Evolutionary conservation across 2,888 invertebrate genomes (phyloP), one percentile per base, ranked within the genome.

Genomic region (Drosophila crucigera): DNA sequence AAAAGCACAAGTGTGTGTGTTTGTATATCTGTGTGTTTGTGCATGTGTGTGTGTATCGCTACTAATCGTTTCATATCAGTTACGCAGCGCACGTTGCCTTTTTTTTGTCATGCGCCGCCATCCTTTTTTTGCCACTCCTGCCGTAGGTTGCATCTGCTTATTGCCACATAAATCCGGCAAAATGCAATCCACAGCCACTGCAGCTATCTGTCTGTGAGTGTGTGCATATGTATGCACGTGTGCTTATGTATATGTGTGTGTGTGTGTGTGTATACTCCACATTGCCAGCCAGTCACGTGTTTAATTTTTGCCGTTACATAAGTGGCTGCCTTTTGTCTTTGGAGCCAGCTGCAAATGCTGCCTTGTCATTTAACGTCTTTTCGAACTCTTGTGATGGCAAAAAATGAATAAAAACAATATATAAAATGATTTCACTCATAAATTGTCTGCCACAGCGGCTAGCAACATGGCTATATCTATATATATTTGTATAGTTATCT

Each of bases 131-230:
- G 31, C 39, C 39, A 41, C 53, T 66, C 43, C 72, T 35, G 50
- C 66, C 53, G 80, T 80, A 73, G 80, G 80, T 84, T 85, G 78
- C 89, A 85, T 85, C 85, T 86, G 87, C 86, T 89, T 89, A 86
- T 89, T 87, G 89, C 89, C 87, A 83, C 83, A 89, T 86, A 86
- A 86, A 86, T 86, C 86, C 83, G 60, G 73, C 84, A 73, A 86
- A 82, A 84, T 85, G 82, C 87, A 76, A 83, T 73, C 73, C 79
- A 69, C 73, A 74, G 65, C 76, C 59, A 72, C 55, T 73, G 61
- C 76, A 67, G 61, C 49, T 76, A 76, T 80, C 63, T 78, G 14
- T 68, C 49, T 54, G 35, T 58, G 22, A 35, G 1, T 63, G 25
- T 31, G 3, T 66, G 22, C 56, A 30, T 54, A 47, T 53, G 54